A percentile compares a stretch with the other conserved stretches of the same genome.
Evolutionary conservation across 2,888 invertebrate genomes (phyloP).

Genomic region (Chloroclysta siterata): DNA sequence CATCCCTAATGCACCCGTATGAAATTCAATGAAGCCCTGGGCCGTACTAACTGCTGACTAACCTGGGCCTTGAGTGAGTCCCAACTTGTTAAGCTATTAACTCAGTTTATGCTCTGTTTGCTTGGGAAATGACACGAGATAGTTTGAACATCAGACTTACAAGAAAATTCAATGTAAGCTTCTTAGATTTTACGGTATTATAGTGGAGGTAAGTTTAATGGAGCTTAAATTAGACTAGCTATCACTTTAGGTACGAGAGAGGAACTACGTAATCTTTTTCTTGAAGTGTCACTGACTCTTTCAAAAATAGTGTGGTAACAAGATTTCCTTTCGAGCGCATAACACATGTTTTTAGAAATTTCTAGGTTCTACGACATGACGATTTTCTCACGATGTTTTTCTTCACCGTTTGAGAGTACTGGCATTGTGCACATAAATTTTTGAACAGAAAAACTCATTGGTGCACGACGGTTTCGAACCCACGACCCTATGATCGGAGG

Average conservation of each 20-base stretch:
- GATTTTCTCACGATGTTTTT: too few species aligned
- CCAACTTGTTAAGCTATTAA: conserved; percentile 43
- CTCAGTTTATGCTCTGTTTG: conserved; percentile 36
- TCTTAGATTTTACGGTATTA: conserved; percentile 7
- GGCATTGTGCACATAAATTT: too few species aligned
- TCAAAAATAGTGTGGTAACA: too few species aligned
- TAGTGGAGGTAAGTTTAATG: not conserved
- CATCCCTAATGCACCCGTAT: conserved; percentile 48
- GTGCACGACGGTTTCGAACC: too few species aligned
- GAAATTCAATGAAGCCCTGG: conserved; percentile 52
- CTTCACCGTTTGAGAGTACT: too few species aligned
- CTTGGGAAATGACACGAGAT: conserved; percentile 34
- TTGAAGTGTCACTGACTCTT: too few species aligned
- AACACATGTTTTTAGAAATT: too few species aligned
- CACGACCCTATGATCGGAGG: too few species aligned
- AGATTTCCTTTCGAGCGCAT: too few species aligned
- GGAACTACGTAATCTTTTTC: not conserved
- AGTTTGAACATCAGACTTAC: conserved; percentile 32
- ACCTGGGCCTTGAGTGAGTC: conserved; percentile 22
- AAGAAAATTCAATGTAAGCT: conserved; percentile 31
- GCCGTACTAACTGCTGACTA: conserved; percentile 11
- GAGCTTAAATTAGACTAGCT: not conserved
- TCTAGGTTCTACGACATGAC: too few species aligned
- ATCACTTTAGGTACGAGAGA: not conserved
- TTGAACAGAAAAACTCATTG: too few species aligned